phyloP scores from a whole-genome alignment of 2,888 invertebrate species.

The Rugalucina vietnamica region DNA sequence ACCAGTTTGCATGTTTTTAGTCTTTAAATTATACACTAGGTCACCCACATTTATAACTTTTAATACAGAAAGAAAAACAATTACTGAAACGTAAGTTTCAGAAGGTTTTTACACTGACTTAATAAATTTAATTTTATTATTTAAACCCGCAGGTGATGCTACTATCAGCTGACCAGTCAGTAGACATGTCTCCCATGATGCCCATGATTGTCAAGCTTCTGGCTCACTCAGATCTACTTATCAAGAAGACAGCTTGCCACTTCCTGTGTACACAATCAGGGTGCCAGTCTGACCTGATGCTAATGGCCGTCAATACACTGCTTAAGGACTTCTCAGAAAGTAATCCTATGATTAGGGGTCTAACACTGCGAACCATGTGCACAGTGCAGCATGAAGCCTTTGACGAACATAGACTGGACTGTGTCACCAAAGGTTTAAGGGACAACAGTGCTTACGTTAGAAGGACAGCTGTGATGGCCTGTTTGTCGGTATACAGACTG shows the following conservation, averaged over 20 bases:
- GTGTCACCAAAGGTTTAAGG: slow-evolving; percentile 66
- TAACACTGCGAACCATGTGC: slow-evolving; percentile 78
- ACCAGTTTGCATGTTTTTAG: too few relatives aligned
- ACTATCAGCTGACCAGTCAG: slow-evolving; percentile 42
- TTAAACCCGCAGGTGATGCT: slow-evolving; percentile 86
- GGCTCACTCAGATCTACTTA: slow-evolving; percentile 76
- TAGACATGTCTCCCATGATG: slow-evolving; percentile 67
- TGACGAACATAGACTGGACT: slow-evolving; percentile 70
- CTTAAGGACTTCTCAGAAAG: slow-evolving; percentile 80
- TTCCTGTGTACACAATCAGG: slow-evolving; percentile 67
- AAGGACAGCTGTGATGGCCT: slow-evolving; percentile 73
- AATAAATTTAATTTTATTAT: slow-evolving; percentile 54
- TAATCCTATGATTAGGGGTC: slow-evolving; percentile 80
- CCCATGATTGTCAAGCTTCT: slow-evolving; percentile 78
- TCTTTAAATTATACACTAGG: too few relatives aligned
- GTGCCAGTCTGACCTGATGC: slow-evolving; percentile 71
- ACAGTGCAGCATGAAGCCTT: slow-evolving; percentile 70
- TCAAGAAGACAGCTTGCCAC: slow-evolving; percentile 78
- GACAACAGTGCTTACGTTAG: slow-evolving; percentile 82
- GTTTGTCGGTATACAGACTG: slow-evolving; percentile 23
- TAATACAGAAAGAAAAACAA: too few relatives aligned
- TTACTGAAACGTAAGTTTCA: not conserved
- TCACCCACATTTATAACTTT: too few relatives aligned
- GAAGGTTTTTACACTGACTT: too few relatives aligned
- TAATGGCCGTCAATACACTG: slow-evolving; percentile 82